Base-by-base conservation (phyloP, 2,888 invertebrate genomes). In the Trachelus iudaicus region DNA sequence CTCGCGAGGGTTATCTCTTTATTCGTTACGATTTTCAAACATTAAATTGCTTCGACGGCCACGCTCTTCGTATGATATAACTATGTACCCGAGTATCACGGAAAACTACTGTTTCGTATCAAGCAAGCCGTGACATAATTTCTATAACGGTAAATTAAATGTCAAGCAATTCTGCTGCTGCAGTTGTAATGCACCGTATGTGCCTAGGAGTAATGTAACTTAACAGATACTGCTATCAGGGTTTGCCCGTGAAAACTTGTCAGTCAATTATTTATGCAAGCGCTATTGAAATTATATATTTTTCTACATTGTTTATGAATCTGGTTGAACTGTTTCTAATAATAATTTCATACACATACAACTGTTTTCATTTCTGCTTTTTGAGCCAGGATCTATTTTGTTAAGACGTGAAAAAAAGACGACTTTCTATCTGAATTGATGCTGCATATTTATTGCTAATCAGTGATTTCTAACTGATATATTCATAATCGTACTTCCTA, bases 81-180 rank as follows among this genome's bases (percentile, higher is more conserved):
- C 71, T 30, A 71, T 31, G 31, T 33, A 71, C 71, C 31, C 12
- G 31, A n/a, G 71, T 33, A 11, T 71, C 12, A 34, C 31, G 71
- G 23, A 11, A 13, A 34, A 6, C 12, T 71, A 31, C 12, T 13
- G 3, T 33, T 30, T 33, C 11, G 23, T 33, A 69, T 78, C 77
- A 76, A 78, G 40, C 73, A 73, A 82, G 79, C 75, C 80, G 77
- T 78, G 79, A 80, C 80, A 56, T 78, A 80, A 82, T 82, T 82
- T 82, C 79, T 77, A 35, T 35, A 11, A 12, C 12, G 81, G 77
- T 82, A 80, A 82, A 82, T 82, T 82, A 81, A 81, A 76, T 69
- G 80, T 82, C 82, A 82, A 78, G 82, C 34, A 37, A 73, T 76
- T 76, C 75, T 69, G 4, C 15, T 6, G 71, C 31, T 33, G 31